These are phyloP conservation scores for Pseudolaguvia tuberculata DNA, from an alignment of 2,113 vertebrate genomes.

Conservation along the genomic window DNA sequence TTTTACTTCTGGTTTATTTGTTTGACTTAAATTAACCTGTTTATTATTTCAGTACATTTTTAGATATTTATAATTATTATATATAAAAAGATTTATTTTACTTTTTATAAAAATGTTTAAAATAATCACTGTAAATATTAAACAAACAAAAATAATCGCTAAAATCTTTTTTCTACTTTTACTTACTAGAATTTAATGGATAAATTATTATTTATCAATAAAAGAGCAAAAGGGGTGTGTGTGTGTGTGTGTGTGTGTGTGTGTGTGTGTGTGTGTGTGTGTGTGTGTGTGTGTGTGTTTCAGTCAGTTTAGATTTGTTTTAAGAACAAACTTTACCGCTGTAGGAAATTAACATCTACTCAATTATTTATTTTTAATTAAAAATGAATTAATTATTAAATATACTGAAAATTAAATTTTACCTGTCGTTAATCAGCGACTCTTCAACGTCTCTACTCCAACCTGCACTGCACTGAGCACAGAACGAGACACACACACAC, in stretches of 20 bases:
- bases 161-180: not conserved
- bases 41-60: not conserved
- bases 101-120: too few relatives aligned
- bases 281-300: constrained; percentile 16
- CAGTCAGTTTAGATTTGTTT: not conserved
- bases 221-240: not conserved
- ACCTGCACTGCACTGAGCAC: not conserved
- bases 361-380: not conserved
- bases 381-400: not conserved
- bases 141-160: not conserved
- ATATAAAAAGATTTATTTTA: too few relatives aligned
- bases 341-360: not conserved
- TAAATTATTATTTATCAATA: not conserved
- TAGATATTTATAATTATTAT: too few relatives aligned
- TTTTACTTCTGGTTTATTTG: not conserved
- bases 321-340: not conserved
- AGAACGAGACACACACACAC: not conserved
- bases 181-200: not conserved
- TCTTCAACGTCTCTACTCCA: not conserved
- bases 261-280: too few relatives aligned
- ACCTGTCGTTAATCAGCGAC: not conserved
- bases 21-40: too few relatives aligned
- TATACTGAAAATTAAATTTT: not conserved
- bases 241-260: too few relatives aligned
- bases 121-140: not conserved